Base-by-base conservation (phyloP, 2,797 vertebrate genomes). In the Enteromius fasciolatus region DNA sequence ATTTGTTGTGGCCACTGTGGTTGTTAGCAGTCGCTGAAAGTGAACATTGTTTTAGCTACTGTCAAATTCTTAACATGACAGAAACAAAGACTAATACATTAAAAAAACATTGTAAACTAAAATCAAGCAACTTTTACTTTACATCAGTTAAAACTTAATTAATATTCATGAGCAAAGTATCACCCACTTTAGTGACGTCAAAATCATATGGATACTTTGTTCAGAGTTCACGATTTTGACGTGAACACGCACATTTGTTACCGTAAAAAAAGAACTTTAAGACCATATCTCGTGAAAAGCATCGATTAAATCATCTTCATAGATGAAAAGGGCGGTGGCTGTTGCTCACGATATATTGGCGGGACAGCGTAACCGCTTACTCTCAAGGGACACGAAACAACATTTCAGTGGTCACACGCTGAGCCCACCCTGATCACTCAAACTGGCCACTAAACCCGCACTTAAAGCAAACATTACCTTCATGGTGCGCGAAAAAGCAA, bases 321-420 rank as follows among this genome's bases (percentile, higher is more conserved):
- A 14, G 28, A 33, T 72, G 64, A 57, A 20, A 14, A 44, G 82
- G 85, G 85, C 82, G 82, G 75, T 84, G 82, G 48, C 83, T 78
- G 28, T 15, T 57, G 36, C 28, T 64, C 25, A 36, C 17, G 18
- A 59, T 17, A 33, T 61, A 46, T 11, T 48, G 39, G 39, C 78
- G 50, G 50, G 66, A 69, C 66, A 14, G 15, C 46, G n/a, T 54
- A 25, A 54, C 33, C 48, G 41, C 41, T 57, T 59, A 28, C 23
- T 31, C 67, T 18, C 54, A 59, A 46, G 18, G 10, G 36, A 31
- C 78, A 44, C 48, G 14, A 59, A 57, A 76, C 5, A 1, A 11
- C 44, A 39, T 14, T 12, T 74, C 31, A 81, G 57, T 8, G n/a
- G 41, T 28, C 41, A 52, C 20, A 50, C 41, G 3, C 2, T 20